phyloP scores from a whole-genome alignment of 2,888 invertebrate species.

The Drosophila kanekoi region DNA sequence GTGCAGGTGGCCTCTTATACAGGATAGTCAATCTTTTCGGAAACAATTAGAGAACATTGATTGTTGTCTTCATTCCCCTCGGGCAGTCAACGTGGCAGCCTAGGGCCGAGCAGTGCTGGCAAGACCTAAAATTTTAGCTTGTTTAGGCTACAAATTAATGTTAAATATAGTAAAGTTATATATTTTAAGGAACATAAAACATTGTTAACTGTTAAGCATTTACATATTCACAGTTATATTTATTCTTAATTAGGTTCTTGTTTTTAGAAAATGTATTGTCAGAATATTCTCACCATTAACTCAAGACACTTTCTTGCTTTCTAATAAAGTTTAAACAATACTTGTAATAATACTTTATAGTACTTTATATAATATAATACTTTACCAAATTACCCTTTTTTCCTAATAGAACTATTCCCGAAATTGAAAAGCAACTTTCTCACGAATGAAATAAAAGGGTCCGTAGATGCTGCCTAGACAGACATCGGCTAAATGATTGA shows the following conservation, averaged over 20 bases:
- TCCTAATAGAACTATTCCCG: too few relatives aligned
- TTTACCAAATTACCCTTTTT: too few relatives aligned
- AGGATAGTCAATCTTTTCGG: slow-evolving; percentile 50
- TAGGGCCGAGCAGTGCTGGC: not conserved
- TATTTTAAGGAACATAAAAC: too few relatives aligned
- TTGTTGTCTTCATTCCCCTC: slow-evolving; percentile 29
- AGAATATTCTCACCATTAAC: too few relatives aligned
- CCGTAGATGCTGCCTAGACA: slow-evolving; percentile 14
- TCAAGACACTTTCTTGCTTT: too few relatives aligned
- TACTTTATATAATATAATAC: too few relatives aligned
- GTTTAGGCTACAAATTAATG: not conserved
- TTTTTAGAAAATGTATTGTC: not conserved
- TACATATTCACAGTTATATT: not conserved
- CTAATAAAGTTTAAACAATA: too few relatives aligned
- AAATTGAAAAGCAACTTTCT: too few relatives aligned
- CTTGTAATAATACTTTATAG: too few relatives aligned
- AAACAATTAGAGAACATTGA: slow-evolving; percentile 62
- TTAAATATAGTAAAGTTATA: not conserved
- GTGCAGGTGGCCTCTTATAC: slow-evolving; percentile 10
- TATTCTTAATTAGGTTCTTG: not conserved
- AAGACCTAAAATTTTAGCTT: too few relatives aligned
- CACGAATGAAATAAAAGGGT: too few relatives aligned
- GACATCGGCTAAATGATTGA: slow-evolving; percentile 28
- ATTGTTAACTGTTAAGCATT: not conserved
- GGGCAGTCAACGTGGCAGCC: not conserved